Evolutionary conservation across 1,140 invertebrate species (phyloP).

Genomic region (Trichonephila clavata): DNA sequence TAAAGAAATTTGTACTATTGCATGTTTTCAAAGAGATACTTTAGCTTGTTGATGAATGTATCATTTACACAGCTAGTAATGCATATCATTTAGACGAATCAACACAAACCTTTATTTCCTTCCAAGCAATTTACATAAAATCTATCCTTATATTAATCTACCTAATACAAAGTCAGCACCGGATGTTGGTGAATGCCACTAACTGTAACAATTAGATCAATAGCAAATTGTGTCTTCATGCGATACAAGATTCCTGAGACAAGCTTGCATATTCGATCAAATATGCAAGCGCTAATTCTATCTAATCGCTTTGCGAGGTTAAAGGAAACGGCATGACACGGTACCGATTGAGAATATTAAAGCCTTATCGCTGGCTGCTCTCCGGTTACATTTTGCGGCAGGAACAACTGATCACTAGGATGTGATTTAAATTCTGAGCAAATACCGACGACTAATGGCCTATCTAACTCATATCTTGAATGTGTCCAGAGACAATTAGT

Average conservation of each 20-base stretch:
- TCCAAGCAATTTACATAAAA: background rate
- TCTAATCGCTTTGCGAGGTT: conserved; percentile 28
- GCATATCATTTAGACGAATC: background rate
- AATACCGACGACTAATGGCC: conserved; percentile 8
- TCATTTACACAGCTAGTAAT: too few relatives aligned
- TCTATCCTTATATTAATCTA: background rate
- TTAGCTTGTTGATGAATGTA: too few relatives aligned
- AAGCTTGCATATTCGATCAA: background rate
- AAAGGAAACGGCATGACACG: conserved; percentile 30
- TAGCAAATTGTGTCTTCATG: conserved; percentile 4
- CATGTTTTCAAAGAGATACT: too few relatives aligned
- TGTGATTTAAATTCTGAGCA: conserved; percentile 16
- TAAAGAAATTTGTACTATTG: too few relatives aligned
- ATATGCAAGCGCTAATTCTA: conserved; percentile 22
- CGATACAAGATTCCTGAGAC: background rate
- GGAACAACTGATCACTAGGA: background rate
- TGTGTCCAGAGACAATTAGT: conserved; percentile 34
- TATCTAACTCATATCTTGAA: conserved; percentile 35
- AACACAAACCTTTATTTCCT: background rate
- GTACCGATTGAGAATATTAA: conserved; percentile 23
- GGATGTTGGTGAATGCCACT: background rate
- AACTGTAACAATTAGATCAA: conserved; percentile 31
- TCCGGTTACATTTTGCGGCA: conserved; percentile 28
- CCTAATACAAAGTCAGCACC: background rate
- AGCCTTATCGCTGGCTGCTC: background rate